Evolutionary conservation across 1,140 invertebrate genomes (phyloP).

Genomic region (Pantala flavescens): DNA sequence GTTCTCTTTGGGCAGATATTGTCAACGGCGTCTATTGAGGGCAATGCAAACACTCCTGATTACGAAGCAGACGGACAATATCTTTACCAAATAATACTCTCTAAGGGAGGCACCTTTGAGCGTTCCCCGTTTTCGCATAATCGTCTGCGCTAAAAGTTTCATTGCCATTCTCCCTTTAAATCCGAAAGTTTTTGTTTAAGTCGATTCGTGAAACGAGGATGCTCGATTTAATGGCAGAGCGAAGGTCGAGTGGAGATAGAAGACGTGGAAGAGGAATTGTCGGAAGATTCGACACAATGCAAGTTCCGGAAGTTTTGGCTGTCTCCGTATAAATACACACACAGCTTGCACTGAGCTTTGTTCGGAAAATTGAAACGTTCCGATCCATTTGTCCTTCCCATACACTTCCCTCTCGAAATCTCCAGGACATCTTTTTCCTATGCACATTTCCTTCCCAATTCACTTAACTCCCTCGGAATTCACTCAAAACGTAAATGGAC

Average conservation of each 20-base stretch:
- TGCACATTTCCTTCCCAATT: not conserved
- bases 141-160: no score
- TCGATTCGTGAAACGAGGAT: not conserved
- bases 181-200: no score
- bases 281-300: not conserved
- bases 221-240: not conserved
- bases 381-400: not conserved
- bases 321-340: conserved; percentile 1
- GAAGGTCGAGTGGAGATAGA: not conserved
- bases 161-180: no score
- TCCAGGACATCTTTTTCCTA: not conserved
- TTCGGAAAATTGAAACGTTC: conserved; percentile 2
- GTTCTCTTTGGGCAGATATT: no score
- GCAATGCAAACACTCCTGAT: no score
- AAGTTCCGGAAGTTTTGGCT: not conserved
- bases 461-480: no score
- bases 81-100: no score
- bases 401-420: not conserved
- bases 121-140: no score
- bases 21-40: no score
- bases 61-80: no score
- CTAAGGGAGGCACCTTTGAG: no score
- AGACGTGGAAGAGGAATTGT: not conserved
- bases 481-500: no score
- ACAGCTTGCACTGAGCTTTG: not conserved